A percentile compares a stretch with the other conserved stretches of the same genome.
phyloP scores from a whole-genome alignment of 1,140 invertebrate species.

The Pseudomyrmex gracilis region DNA sequence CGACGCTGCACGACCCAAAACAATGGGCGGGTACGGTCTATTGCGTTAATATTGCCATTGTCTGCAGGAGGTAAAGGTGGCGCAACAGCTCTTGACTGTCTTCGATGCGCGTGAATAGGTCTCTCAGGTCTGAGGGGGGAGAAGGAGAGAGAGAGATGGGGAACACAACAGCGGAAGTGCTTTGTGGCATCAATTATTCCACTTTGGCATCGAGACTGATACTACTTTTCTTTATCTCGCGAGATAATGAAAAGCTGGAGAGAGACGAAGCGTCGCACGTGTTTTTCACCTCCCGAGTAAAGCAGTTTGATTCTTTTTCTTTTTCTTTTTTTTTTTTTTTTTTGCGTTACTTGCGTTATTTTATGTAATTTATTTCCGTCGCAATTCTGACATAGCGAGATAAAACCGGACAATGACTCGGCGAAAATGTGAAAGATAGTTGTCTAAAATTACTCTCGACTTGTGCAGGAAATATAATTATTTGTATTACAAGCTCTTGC shows the following conservation, averaged over 20 bases:
- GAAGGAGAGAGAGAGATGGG: too few relatives aligned
- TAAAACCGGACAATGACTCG: too few relatives aligned
- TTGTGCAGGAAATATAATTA: too few relatives aligned
- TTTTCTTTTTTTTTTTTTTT: too few relatives aligned
- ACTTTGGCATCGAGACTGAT: slow-evolving; percentile 60
- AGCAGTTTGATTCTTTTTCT: not conserved
- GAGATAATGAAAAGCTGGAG: not conserved
- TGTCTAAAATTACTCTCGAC: too few relatives aligned
- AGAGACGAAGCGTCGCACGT: not conserved
- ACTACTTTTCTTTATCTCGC: slow-evolving; percentile 32
- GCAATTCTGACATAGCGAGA: too few relatives aligned
- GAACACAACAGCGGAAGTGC: slow-evolving; percentile 65
- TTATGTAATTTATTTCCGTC: too few relatives aligned
- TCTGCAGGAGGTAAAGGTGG: slow-evolving; percentile 44
- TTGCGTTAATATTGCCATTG: slow-evolving; percentile 73
- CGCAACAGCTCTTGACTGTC: slow-evolving; percentile 65
- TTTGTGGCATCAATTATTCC: slow-evolving; percentile 77
- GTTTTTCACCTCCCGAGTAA: not conserved
- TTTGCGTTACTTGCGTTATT: too few relatives aligned
- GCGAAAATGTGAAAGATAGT: too few relatives aligned
- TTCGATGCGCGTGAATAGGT: slow-evolving; percentile 72
- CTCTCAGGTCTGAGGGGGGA: slow-evolving; percentile 5
- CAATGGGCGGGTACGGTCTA: slow-evolving; percentile 61
- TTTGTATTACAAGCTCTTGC: not conserved
- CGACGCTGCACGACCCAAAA: slow-evolving; percentile 48